These are phyloP conservation scores for Protaetia brevitarsis DNA, from an alignment of 1,140 invertebrate genomes.

Conservation along the genomic window DNA sequence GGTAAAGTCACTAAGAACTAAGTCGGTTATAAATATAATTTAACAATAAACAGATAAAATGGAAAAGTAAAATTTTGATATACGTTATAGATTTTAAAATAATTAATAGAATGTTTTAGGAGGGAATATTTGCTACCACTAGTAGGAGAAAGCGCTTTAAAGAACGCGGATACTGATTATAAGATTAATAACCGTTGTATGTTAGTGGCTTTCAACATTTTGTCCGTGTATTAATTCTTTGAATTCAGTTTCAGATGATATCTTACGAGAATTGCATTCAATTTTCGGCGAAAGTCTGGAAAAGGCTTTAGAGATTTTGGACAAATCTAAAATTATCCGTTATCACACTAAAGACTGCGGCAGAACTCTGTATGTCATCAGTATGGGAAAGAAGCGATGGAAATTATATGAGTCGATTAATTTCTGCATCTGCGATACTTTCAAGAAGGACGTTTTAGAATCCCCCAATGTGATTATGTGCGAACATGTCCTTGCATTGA, in stretches of 20 bases:
- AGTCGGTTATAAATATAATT: too few relatives aligned
- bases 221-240: not conserved
- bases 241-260: conserved; percentile 51
- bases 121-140: not conserved
- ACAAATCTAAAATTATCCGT: conserved; percentile 52
- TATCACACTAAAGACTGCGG: conserved; percentile 47
- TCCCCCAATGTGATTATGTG: conserved; percentile 55
- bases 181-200: conserved; percentile 26
- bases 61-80: not conserved
- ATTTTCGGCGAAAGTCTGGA: conserved; percentile 54
- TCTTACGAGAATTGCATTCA: conserved; percentile 53
- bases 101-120: not conserved
- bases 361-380: conserved; percentile 55
- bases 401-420: conserved; percentile 60
- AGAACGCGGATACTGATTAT: conserved; percentile 31
- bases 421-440: conserved; percentile 61
- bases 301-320: conserved; percentile 59
- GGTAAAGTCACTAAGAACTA: too few relatives aligned
- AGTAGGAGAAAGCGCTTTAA: conserved; percentile 7
- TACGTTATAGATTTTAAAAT: too few relatives aligned
- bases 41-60: too few relatives aligned
- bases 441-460: conserved; percentile 56
- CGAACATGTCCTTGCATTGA: conserved; percentile 63
- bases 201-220: conserved; percentile 12
- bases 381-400: conserved; percentile 57